Base-by-base conservation (phyloP, 2,888 invertebrate genomes). In the Serripes groenlandicus region DNA sequence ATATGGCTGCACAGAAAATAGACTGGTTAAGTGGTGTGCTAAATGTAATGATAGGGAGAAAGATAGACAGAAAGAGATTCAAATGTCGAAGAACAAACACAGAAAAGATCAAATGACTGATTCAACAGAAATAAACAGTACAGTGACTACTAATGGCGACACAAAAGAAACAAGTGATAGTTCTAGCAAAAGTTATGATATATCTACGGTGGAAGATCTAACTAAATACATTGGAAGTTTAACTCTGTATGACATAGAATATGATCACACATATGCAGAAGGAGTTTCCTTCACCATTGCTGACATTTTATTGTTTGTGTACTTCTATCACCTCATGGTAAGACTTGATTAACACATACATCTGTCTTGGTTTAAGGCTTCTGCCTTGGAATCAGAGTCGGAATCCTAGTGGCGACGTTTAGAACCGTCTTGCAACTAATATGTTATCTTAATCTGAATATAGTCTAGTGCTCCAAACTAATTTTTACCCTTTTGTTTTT, bases 281-380 rank as follows among this genome's bases (percentile, higher is more conserved):
- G 98, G 98, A 0, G 96, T 97, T 1, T 96, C 96, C 85, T 96
- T 98, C 91, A 97, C 98, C 0, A 95, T 98, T 88, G 97, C 98
- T 3, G 98, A 98, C 95, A 93, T 98, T 56, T 96, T 98, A 79
- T 95, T 98, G 77, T 96, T 97, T 96, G 97, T 90, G 96, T 97
- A 91, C 95, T 96, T 90, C 26, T 92, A 92, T 77, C 82, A 89
- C 81, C 85, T 94, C 18, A 60, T 93, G 87, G 94, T 94, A 91
- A 90, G 93, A 84, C 35, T 64, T 52, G n/a, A n/a, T n/a, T n/a
- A n/a, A n/a, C n/a, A n/a, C n/a, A n/a, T n/a, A n/a, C n/a, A n/a
- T n/a, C n/a, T n/a, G n/a, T n/a, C n/a, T n/a, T n/a, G n/a, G n/a
- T n/a, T n/a, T n/a, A n/a, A n/a, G n/a, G n/a, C n/a, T n/a, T n/a